Percentiles rank a stretch among this genome's conserved stretches.
These are phyloP conservation scores for Baryphthengus martii DNA, from an alignment of 2,113 vertebrate species.

Conservation along the genomic window DNA sequence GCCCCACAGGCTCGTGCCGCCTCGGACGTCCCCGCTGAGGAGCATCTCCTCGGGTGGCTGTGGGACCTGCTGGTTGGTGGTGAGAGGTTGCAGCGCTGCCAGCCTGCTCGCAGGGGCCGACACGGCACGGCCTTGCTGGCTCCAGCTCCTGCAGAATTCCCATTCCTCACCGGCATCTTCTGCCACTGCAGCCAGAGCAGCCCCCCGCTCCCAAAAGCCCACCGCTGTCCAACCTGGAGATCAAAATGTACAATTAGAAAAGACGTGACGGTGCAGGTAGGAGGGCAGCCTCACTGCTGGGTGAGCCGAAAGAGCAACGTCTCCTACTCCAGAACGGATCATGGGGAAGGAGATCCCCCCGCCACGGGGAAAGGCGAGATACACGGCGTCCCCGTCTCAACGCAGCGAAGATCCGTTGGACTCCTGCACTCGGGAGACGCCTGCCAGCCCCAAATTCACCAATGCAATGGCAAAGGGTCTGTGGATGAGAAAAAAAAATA, in stretches of 20 bases:
- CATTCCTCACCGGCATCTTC: neutral
- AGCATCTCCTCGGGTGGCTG: neutral
- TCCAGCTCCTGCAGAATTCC: neutral
- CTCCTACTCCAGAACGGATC: neutral
- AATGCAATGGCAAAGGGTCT: neutral
- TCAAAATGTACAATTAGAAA: neutral
- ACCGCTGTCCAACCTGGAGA: neutral
- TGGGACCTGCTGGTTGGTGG: neutral
- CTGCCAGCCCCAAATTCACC: neutral
- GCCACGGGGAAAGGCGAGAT: accelerated
- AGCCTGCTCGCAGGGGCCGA: neutral
- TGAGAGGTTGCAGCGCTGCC: neutral
- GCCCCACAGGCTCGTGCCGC: neutral
- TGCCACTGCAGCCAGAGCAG: neutral
- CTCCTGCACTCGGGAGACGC: neutral
- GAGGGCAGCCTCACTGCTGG: accelerated
- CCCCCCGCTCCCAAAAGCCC: neutral
- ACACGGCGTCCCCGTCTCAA: neutral
- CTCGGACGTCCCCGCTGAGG: neutral
- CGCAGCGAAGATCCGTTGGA: neutral
- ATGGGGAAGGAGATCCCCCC: neutral
- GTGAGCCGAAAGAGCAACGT: neutral
- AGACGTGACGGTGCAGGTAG: neutral
- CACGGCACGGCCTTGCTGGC: neutral
- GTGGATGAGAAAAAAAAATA: neutral